Percentiles rank a stretch among this genome's conserved stretches.
These are phyloP conservation scores for Aporophyla nigra DNA, from an alignment of 2,888 invertebrate species.

Conservation along the genomic window DNA sequence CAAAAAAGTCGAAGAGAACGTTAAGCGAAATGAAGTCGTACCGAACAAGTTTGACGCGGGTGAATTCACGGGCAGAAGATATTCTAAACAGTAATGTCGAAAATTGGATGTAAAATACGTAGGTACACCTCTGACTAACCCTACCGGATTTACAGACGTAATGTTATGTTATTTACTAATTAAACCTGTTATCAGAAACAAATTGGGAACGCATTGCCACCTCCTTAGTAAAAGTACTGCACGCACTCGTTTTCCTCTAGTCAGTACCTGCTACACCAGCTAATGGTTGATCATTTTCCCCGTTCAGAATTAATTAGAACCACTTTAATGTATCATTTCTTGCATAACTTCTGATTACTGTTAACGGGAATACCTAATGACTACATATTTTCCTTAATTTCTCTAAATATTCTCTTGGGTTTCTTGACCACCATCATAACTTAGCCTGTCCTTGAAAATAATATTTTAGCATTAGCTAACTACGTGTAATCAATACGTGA, in stretches of 20 bases:
- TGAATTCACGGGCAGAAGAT: no score
- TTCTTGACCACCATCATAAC: background rate
- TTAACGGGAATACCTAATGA: background rate
- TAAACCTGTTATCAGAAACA: background rate
- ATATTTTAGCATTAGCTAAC: no score
- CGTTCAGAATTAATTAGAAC: background rate
- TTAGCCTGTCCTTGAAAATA: background rate
- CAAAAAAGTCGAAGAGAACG: no score
- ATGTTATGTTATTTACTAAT: background rate
- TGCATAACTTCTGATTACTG: constrained; percentile 4
- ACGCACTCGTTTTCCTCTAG: background rate
- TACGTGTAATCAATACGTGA: background rate
- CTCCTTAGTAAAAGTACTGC: background rate
- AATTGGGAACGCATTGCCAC: background rate
- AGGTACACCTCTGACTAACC: background rate
- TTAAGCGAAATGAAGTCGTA: no score
- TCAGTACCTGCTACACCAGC: no score
- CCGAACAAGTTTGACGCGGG: no score
- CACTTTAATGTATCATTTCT: background rate
- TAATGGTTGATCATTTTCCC: background rate
- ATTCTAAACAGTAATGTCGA: no score
- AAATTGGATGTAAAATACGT: no score
- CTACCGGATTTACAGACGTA: background rate
- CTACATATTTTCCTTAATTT: constrained; percentile 19
- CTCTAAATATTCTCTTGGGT: background rate